phyloP scores from a whole-genome alignment of 2,113 vertebrate species.

The Rynchops niger region DNA sequence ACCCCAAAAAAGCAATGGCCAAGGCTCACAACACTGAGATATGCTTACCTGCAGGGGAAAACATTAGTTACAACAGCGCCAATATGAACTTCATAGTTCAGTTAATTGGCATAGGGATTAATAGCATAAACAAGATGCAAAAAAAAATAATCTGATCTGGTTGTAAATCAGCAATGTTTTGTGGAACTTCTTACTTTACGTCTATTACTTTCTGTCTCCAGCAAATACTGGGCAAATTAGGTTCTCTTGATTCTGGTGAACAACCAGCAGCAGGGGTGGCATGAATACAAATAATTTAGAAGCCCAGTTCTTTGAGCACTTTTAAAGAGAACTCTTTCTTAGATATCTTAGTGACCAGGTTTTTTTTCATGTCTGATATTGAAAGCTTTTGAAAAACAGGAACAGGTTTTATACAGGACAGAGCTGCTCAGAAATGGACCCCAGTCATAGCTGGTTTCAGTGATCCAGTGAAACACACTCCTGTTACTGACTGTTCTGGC shows the following conservation, averaged over 20 bases:
- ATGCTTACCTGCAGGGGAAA: background rate
- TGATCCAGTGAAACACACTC: background rate
- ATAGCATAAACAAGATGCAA: background rate
- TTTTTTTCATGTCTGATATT: background rate
- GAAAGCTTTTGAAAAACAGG: background rate
- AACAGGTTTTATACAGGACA: background rate
- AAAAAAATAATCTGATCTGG: background rate
- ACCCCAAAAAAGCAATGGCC: background rate
- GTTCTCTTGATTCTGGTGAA: background rate
- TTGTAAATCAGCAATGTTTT: background rate
- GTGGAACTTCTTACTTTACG: background rate
- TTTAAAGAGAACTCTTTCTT: background rate
- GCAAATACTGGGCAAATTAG: background rate
- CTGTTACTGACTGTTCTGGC: background rate
- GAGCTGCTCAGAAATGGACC: background rate
- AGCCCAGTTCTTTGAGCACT: background rate
- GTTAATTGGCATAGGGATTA: background rate
- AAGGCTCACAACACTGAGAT: background rate
- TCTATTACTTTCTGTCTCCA: background rate
- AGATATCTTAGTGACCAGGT: background rate
- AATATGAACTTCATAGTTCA: background rate
- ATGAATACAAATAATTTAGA: background rate
- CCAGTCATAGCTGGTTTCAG: background rate
- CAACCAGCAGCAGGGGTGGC: background rate
- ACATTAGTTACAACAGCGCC: background rate